Base-by-base conservation (phyloP, 2,888 invertebrate species). In the Sinopyrophorus schimmeli region DNA sequence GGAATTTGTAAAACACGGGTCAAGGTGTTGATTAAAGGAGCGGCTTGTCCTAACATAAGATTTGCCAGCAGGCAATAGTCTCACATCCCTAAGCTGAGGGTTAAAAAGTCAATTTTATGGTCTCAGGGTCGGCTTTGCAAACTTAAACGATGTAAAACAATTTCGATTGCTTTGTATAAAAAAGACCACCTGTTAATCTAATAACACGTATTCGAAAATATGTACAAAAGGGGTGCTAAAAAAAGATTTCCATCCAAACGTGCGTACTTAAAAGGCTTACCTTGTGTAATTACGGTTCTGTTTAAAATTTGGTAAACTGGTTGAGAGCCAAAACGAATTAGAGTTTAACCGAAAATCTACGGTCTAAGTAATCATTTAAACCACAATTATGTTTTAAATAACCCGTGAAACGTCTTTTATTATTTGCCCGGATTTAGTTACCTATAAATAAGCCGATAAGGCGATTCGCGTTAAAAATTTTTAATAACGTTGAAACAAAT, bases 1-100 rank as follows among this genome's bases (percentile, higher is more conserved):
- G 65, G 70, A 69, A 71, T 70, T 70, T 70, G 68, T 70, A 69
- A 68, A 71, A 70, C 67, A 68, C 68, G 67, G 67, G 68, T 67
- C 67, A 68, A 68, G 67, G 70, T 70, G 68, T 68, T 71, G 71
- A 71, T 70, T 71, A 71, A 71, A 69, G 68, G 64, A 70, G 67
- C 69, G 67, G 68, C 66, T 58, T 55, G 63, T 58, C 59, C 57
- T 52, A 56, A 57, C 61, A 62, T 53, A 60, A 59, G 59, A 64
- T 58, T 55, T 57, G 54, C 48, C 52, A 44, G 55, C 57, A 59
- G 61, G 54, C 60, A 57, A 49, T 46, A 57, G 56, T 58, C 57
- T 51, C 55, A 56, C 58, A 54, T 56, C 61, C 55, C 55, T 41
- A 40, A 55, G 61, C 61, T 58, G 56, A 56, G 59, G 61, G 62